A percentile compares a stretch with the other conserved stretches of the same genome.
Conservation (phyloP, 2,113 vertebrate species). For the mouse (Mus musculus) region DNA sequence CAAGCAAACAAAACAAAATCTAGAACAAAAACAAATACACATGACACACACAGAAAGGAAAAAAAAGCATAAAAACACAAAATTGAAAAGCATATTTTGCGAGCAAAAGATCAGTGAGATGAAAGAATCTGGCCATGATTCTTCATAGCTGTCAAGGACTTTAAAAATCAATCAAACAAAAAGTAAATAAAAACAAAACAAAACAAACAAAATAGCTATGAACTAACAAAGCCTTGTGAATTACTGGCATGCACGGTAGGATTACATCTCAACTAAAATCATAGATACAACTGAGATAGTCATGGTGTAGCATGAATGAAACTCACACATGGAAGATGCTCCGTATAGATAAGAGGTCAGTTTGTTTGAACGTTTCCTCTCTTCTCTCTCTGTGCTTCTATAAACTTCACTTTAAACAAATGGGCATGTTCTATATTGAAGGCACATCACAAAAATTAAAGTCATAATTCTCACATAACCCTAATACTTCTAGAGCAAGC, state of each 20-base stretch:
- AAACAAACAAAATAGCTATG: not conserved
- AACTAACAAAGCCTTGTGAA: not conserved
- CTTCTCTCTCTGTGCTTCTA: not conserved
- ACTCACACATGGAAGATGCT: not conserved
- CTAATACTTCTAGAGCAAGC: not conserved
- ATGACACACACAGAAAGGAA: not conserved
- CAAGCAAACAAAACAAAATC: not conserved
- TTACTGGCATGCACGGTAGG: not conserved
- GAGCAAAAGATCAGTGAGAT: too few relatives aligned
- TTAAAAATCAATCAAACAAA: not conserved
- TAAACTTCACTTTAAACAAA: slow-evolving; percentile 23
- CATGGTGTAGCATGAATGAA: not conserved
- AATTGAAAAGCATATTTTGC: not conserved
- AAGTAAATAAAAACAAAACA: not conserved
- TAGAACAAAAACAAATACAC: not conserved
- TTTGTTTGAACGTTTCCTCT: not conserved
- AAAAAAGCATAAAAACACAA: not conserved
- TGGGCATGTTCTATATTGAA: not conserved
- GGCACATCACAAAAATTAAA: not conserved
- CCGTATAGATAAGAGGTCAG: not conserved
- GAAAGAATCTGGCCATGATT: not conserved
- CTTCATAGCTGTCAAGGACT: not conserved
- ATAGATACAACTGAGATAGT: not conserved
- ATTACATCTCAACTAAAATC: not conserved
- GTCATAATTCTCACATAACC: not conserved